phyloP scores from a whole-genome alignment of 2,113 vertebrate species.

The Pituophis catenifer region DNA sequence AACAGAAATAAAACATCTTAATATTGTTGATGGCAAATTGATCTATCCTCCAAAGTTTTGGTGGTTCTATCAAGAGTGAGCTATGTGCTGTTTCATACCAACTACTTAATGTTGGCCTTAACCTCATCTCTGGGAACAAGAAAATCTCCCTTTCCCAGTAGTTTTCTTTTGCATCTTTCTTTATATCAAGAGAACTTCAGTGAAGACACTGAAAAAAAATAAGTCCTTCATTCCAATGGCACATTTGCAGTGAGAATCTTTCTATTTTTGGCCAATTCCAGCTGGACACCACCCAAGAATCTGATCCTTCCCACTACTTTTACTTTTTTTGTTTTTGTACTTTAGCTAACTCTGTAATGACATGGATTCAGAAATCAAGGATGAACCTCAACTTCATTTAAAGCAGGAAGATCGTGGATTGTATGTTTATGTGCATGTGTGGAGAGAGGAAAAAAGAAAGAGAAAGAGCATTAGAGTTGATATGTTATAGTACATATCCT shows the following conservation, averaged over 20 bases:
- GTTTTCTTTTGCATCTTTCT: slow-evolving; percentile 61
- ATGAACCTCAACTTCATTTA: slow-evolving; percentile 70
- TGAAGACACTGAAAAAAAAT: slow-evolving; percentile 57
- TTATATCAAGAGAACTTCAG: slow-evolving; percentile 62
- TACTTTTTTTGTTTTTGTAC: slow-evolving; percentile 60
- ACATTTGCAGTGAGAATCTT: slow-evolving; percentile 78
- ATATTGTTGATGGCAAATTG: slow-evolving; percentile 18
- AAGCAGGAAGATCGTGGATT: slow-evolving; percentile 58
- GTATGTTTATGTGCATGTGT: slow-evolving; percentile 45
- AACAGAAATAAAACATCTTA: neutral
- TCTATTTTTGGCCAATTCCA: slow-evolving; percentile 76
- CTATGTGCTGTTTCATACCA: slow-evolving; percentile 33
- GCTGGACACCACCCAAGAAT: slow-evolving; percentile 81
- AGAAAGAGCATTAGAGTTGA: neutral
- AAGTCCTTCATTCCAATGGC: slow-evolving; percentile 74
- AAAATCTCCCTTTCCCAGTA: slow-evolving; percentile 68
- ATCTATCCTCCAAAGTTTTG: slow-evolving; percentile 18
- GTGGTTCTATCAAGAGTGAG: slow-evolving; percentile 49
- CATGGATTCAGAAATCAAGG: slow-evolving; percentile 63
- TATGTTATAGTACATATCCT: slow-evolving; percentile 51
- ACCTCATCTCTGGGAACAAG: slow-evolving; percentile 73
- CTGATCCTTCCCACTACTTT: slow-evolving; percentile 74
- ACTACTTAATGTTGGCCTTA: slow-evolving; percentile 51
- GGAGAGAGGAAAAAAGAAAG: neutral
- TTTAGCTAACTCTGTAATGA: slow-evolving; percentile 67